phyloP scores from a whole-genome alignment of 2,797 vertebrate genomes.

The Mionectes olivaceus region DNA sequence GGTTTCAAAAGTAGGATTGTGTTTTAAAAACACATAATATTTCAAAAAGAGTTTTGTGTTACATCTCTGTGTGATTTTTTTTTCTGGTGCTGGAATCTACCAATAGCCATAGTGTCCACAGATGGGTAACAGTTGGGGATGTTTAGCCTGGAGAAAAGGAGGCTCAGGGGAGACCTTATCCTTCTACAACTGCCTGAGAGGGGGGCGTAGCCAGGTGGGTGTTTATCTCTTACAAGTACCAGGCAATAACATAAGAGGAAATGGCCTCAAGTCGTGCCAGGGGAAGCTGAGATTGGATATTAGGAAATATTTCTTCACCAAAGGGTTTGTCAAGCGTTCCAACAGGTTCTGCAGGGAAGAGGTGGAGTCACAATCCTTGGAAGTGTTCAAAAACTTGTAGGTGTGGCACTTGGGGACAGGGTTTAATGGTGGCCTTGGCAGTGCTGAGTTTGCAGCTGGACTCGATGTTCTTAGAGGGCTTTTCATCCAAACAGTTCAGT shows the following conservation, averaged over 20 bases:
- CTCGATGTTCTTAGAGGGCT: fast-evolving
- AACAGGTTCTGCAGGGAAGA: background rate
- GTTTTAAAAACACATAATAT: background rate
- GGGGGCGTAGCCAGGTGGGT: background rate
- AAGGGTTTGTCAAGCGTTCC: fast-evolving
- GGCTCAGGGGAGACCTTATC: background rate
- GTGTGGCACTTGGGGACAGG: background rate
- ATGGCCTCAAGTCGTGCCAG: background rate
- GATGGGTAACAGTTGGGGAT: background rate
- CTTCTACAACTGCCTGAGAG: background rate
- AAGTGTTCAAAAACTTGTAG: background rate
- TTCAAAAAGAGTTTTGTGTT: background rate
- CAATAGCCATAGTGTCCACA: background rate
- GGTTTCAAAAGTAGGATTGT: background rate
- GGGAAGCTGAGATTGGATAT: background rate
- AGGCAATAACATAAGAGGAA: background rate
- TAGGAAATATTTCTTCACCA: background rate
- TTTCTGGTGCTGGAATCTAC: background rate
- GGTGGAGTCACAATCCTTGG: background rate
- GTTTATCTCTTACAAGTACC: background rate
- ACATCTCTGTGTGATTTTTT: background rate
- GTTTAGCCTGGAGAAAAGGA: background rate
- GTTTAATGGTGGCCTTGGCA: background rate
- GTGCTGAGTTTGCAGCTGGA: background rate
- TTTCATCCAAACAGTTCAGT: background rate